A percentile compares a stretch with the other conserved stretches of the same genome.
Evolutionary conservation across 2,888 invertebrate species (phyloP).

Genomic region (Cylloceria caligata): DNA sequence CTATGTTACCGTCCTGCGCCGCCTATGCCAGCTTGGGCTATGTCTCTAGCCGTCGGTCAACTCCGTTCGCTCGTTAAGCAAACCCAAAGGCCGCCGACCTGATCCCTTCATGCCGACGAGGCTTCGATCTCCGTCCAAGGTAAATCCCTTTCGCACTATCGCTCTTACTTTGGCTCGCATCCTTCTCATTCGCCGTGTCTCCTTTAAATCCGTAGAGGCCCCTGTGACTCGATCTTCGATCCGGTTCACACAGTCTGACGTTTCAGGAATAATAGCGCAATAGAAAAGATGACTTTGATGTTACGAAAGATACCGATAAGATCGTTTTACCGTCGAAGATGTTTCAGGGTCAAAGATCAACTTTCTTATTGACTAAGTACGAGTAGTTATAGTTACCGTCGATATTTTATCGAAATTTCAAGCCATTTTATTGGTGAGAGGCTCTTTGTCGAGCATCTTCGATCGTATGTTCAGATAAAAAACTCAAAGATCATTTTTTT

Average conservation of each 20-base stretch:
- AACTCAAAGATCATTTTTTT: too few species aligned
- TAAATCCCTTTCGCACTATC: background rate
- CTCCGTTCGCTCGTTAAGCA: conserved; percentile 67
- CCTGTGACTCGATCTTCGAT: background rate
- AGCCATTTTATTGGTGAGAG: too few species aligned
- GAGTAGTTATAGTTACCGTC: too few species aligned
- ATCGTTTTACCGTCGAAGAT: background rate
- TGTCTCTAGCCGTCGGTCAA: conserved; percentile 55
- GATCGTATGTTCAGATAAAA: too few species aligned
- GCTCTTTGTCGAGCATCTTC: too few species aligned
- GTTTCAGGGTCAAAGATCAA: background rate
- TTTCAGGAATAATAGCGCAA: background rate
- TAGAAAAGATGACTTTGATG: too few species aligned
- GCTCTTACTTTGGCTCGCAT: background rate
- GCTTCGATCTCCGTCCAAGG: conserved; percentile 35
- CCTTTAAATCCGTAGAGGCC: background rate
- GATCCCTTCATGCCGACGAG: conserved; percentile 51
- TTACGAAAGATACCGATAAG: background rate
- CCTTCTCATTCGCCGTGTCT: background rate
- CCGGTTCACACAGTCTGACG: background rate
- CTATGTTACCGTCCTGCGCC: conserved; percentile 8
- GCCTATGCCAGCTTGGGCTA: conserved; percentile 21
- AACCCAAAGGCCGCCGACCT: conserved; percentile 62
- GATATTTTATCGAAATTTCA: too few species aligned
- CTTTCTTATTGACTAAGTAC: too few species aligned